Conservation (phyloP, 2,888 invertebrate species). For the Drosophila planitibia region DNA sequence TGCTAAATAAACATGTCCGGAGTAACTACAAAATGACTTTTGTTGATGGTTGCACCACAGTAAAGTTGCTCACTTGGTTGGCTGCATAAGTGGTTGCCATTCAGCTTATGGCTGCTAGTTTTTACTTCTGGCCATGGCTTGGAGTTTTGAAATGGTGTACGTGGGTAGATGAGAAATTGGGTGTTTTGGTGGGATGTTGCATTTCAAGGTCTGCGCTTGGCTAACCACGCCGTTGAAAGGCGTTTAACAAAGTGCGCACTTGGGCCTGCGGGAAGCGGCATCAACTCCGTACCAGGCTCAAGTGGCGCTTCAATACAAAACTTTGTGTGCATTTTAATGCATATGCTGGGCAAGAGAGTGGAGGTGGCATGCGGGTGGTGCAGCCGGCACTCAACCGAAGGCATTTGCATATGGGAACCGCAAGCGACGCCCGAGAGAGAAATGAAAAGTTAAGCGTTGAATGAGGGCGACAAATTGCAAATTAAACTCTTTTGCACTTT, state of each 20-base stretch:
- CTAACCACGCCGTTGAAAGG: conserved; percentile 79
- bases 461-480: conserved; percentile 81
- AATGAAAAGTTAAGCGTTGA: conserved; percentile 78
- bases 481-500: conserved; percentile 80
- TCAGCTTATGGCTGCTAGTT: conserved; percentile 12
- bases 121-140: conserved; percentile 5
- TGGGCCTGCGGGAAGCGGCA: conserved; percentile 50
- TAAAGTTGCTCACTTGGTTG: conserved; percentile 68
- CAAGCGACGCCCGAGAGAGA: conserved; percentile 41
- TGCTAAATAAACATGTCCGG: conserved; percentile 73
- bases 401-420: conserved; percentile 76
- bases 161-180: not conserved
- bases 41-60: conserved; percentile 62
- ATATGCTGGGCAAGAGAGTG: conserved; percentile 38
- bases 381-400: conserved; percentile 43
- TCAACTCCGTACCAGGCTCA: conserved; percentile 62
- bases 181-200: conserved; percentile 22
- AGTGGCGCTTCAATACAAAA: conserved; percentile 72
- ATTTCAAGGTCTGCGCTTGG: conserved; percentile 77
- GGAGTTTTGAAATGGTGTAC: conserved; percentile 34
- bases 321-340: conserved; percentile 68
- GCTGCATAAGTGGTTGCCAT: conserved; percentile 50
- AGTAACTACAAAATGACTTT: conserved; percentile 68
- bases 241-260: conserved; percentile 78
- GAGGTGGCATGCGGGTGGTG: not conserved